A percentile compares a stretch with the other conserved stretches of the same genome.
Evolutionary conservation across 2,888 invertebrate genomes (phyloP).

Genomic region (Scrobipalpa costella): DNA sequence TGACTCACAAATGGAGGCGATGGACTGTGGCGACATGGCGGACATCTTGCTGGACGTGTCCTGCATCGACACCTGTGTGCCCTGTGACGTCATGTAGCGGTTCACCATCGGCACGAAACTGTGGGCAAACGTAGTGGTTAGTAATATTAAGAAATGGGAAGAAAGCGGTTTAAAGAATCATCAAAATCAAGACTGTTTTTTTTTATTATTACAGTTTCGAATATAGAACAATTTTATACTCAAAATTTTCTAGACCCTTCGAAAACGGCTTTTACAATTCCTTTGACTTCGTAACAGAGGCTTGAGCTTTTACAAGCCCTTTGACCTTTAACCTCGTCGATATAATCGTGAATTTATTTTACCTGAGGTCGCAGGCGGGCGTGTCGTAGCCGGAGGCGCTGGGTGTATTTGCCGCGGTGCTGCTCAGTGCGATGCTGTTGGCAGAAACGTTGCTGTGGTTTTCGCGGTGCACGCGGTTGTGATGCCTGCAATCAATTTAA

Average conservation of each 20-base stretch:
- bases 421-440: constrained; percentile 63
- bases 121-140: constrained; percentile 38
- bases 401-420: constrained; percentile 50
- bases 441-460: constrained; percentile 80
- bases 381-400: constrained; percentile 58
- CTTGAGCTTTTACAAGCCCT: too few species aligned
- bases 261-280: too few species aligned
- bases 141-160: not conserved
- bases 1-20: constrained; percentile 76
- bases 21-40: constrained; percentile 78
- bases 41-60: constrained; percentile 74
- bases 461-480: constrained; percentile 87
- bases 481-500: constrained; percentile 72
- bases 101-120: constrained; percentile 79
- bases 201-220: too few species aligned
- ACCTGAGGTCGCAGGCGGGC: constrained; percentile 21
- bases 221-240: too few species aligned
- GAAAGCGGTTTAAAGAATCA: not conserved
- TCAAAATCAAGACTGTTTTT: too few species aligned
- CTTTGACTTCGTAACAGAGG: too few species aligned
- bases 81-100: constrained; percentile 79
- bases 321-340: too few species aligned
- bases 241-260: too few species aligned
- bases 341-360: not conserved
- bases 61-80: constrained; percentile 78